A percentile compares a stretch with the other conserved stretches of the same genome.
phyloP scores from a whole-genome alignment of 2,113 vertebrate species.

The Scomber scombrus region DNA sequence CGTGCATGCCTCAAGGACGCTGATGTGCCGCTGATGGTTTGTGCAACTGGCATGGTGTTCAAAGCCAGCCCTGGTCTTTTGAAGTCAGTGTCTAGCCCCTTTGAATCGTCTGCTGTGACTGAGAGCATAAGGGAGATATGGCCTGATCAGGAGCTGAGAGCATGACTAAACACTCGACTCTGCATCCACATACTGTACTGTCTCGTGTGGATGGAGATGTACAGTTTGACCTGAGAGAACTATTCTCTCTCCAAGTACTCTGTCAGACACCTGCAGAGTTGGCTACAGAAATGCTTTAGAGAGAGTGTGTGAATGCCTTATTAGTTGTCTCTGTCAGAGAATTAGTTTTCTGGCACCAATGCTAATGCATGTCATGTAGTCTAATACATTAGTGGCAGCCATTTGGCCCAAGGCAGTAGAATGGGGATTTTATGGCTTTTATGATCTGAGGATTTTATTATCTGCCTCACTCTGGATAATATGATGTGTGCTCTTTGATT shows the following conservation, averaged over 20 bases:
- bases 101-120: constrained; percentile 65
- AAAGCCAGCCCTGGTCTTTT: constrained; percentile 74
- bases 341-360: constrained; percentile 65
- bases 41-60: constrained; percentile 73
- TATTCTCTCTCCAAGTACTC: constrained; percentile 10
- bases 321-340: constrained; percentile 66
- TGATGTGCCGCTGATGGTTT: constrained; percentile 68
- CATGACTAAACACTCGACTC: constrained; percentile 55
- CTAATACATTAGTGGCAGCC: constrained; percentile 71
- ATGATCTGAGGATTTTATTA: constrained; percentile 80
- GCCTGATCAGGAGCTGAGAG: constrained; percentile 54
- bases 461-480: constrained; percentile 71
- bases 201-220: constrained; percentile 15
- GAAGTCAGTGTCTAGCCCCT: constrained; percentile 67
- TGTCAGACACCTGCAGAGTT: constrained; percentile 50
- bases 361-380: constrained; percentile 69
- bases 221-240: constrained; percentile 43
- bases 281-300: constrained; percentile 33
- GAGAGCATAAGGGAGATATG: constrained; percentile 58
- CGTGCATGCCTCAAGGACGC: constrained; percentile 58
- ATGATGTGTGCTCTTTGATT: constrained; percentile 71
- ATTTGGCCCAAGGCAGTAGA: constrained; percentile 69
- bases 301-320: constrained; percentile 48
- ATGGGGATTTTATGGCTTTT: constrained; percentile 78
- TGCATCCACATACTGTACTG: constrained; percentile 8